These are phyloP conservation scores for Drosophila truncata DNA, from an alignment of 1,140 invertebrate species.

Conservation along the genomic window DNA sequence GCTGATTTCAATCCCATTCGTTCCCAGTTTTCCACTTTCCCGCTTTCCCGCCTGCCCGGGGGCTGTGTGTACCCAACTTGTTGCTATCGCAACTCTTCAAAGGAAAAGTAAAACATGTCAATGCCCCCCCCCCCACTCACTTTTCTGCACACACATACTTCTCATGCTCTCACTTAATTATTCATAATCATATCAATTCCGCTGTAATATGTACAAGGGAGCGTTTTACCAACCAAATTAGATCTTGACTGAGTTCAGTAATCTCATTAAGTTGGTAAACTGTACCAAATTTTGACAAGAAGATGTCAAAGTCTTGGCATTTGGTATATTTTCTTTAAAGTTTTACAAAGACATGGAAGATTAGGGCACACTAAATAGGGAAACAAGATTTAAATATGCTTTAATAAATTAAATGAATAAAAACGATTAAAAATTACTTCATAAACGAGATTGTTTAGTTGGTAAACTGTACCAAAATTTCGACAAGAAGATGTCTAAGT, in stretches of 20 bases:
- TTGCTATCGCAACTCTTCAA: constrained; percentile 51
- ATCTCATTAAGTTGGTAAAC: neutral
- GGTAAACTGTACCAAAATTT: constrained; percentile 2
- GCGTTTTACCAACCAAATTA: constrained; percentile 2
- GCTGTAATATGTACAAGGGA: neutral
- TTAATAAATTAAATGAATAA: neutral
- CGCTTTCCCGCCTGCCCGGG: constrained; percentile 3
- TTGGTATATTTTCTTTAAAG: no score
- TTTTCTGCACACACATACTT: neutral
- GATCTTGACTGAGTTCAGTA: neutral
- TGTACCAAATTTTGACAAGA: neutral
- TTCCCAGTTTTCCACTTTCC: constrained; percentile 22
- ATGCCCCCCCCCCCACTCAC: constrained; percentile 3
- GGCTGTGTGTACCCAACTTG: constrained; percentile 26
- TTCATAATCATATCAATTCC: constrained; percentile 15
- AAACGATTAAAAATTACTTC: no score
- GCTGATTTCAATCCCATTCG: constrained; percentile 45
- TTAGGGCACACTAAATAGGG: neutral
- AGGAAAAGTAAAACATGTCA: constrained; percentile 18
- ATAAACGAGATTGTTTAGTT: no score
- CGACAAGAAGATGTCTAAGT: neutral
- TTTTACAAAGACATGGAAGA: neutral
- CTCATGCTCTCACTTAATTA: constrained; percentile 8
- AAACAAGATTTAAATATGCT: neutral
- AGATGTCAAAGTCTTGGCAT: neutral